Base-by-base conservation (phyloP, 2,113 vertebrate species). In the Dicaeum eximium region DNA sequence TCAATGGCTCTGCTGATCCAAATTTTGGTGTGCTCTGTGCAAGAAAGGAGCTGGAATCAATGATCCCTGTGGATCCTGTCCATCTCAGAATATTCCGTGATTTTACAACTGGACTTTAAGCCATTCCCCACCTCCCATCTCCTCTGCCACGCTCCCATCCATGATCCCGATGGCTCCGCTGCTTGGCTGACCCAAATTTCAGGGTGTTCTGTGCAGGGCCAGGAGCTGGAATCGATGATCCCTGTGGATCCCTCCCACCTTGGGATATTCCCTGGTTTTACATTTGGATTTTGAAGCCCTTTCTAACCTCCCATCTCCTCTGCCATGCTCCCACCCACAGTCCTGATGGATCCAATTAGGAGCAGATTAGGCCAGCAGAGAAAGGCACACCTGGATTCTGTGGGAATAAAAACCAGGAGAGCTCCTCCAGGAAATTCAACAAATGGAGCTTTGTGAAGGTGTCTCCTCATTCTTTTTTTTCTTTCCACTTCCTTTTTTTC, bases 331-430 rank as follows among this genome's bases (percentile, higher is more conserved):
- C 57, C 58, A 42, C 42, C 10, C 60, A n/a, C 0, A 2, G 35
- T 17, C 48, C 48, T 44, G 48, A 54, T 24, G 48, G 48, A 44
- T 79, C 60, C 60, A 79, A 14, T 12, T 33, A 14, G 37, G 37
- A 93, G 65, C 78, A 81, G 91, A 48, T 88, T 65, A 77, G 28
- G 30, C 42, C 90, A 86, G 71, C 74, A 14, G 84, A 66, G 67
- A 80, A 88, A 93, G 77, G 75, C 71, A 65, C 86, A 86, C 66
- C 75, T 88, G 62, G 77, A 66, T 72, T 75, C 80, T 85, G 78
- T 92, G 54, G 73, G 71, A 60, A 90, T 60, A 86, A 81, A 94
- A 80, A 80, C 57, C 81, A 30, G 62, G 67, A 86, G 54, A 85
- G 87, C 84, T 67, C 25, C 66, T 85, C 50, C 84, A 60, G 70